Evolutionary conservation across 2,113 vertebrate species (phyloP).

Genomic region (Dryoscopus gambensis): DNA sequence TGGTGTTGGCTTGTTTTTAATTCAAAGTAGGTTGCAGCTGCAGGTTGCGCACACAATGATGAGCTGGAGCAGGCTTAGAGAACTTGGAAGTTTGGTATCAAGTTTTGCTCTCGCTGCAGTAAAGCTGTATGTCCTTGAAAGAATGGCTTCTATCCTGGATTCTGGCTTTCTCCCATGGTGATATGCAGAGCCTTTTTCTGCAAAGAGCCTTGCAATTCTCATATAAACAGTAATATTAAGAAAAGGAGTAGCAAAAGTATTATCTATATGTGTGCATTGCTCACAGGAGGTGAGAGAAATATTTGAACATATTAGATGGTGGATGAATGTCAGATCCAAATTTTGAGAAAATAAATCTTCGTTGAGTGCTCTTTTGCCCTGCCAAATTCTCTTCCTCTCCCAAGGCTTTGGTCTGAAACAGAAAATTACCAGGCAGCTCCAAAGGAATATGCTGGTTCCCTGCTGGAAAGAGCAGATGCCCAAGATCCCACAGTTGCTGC

Average conservation of each 20-base stretch:
- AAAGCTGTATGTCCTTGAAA: neutral
- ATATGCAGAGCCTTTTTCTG: neutral
- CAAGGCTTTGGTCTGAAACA: neutral
- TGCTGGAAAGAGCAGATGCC: slow-evolving; percentile 11
- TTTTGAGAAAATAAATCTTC: neutral
- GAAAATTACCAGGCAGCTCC: neutral
- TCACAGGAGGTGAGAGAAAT: neutral
- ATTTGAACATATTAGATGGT: neutral
- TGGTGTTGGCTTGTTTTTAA: neutral
- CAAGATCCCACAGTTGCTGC: neutral
- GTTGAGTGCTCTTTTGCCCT: neutral
- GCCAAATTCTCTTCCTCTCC: neutral
- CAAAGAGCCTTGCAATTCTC: neutral
- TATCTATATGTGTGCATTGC: neutral
- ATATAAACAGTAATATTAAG: neutral
- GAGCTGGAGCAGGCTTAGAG: neutral
- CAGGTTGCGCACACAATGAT: neutral
- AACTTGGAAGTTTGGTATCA: neutral
- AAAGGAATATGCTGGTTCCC: neutral
- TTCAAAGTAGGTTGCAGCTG: neutral
- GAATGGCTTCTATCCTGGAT: neutral
- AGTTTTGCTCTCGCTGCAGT: neutral
- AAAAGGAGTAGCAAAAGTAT: neutral
- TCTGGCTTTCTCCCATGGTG: neutral
- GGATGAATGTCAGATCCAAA: neutral